phyloP scores from a whole-genome alignment of 1,140 invertebrate species.

The Theocolax elegans region DNA sequence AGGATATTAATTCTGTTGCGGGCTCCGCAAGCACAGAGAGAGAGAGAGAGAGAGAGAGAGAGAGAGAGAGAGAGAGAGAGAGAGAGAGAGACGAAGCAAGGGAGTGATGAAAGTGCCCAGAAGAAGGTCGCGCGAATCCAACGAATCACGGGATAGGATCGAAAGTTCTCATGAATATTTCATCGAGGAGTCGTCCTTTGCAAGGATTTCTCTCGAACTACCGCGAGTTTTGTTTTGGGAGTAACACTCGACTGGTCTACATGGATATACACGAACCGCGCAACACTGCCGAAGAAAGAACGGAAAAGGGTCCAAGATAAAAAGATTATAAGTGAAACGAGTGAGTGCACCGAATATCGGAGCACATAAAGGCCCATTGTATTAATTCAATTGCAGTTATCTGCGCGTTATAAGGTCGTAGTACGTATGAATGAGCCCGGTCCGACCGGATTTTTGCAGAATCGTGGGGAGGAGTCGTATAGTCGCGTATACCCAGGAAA shows the following conservation, averaged over 20 bases:
- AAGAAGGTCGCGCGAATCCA: too few relatives aligned
- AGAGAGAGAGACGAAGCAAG: background rate
- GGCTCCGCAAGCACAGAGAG: too few relatives aligned
- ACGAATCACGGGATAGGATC: background rate
- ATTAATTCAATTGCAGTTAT: slow-evolving; percentile 58
- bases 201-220: slow-evolving; percentile 31
- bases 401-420: slow-evolving; percentile 38
- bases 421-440: too few relatives aligned
- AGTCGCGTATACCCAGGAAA: slow-evolving; percentile 42
- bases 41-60: too few relatives aligned
- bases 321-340: background rate
- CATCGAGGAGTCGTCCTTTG: slow-evolving; percentile 27
- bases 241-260: slow-evolving; percentile 7
- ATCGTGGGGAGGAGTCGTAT: slow-evolving; percentile 46
- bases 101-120: too few relatives aligned
- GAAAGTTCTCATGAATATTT: slow-evolving; percentile 39
- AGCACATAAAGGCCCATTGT: slow-evolving; percentile 53
- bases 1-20: too few relatives aligned
- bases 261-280: background rate
- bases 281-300: background rate
- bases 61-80: background rate
- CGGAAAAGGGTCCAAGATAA: background rate
- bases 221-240: slow-evolving; percentile 15
- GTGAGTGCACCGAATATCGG: slow-evolving; percentile 17
- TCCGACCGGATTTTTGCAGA: too few relatives aligned